A percentile compares a stretch with the other conserved stretches of the same genome.
phyloP scores from a whole-genome alignment of 30 jellyfish, hydroid and myxozoan genomes.

The Aurelia aurita region DNA sequence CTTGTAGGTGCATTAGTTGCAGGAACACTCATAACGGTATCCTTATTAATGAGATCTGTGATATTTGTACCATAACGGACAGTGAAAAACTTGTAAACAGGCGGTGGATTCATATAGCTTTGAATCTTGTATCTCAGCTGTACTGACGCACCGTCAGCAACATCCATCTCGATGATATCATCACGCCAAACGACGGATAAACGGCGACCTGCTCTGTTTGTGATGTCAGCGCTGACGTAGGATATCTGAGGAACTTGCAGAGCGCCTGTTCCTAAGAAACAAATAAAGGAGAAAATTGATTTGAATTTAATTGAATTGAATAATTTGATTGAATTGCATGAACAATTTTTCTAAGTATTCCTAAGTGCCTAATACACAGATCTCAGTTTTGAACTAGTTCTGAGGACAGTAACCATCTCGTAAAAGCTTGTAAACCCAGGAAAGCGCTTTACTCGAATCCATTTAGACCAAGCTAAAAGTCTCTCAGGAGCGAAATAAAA shows the following conservation, averaged over 20 bases:
- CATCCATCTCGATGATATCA: conserved; percentile 89
- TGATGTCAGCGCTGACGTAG: conserved; percentile 72
- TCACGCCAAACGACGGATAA: conserved; percentile 96
- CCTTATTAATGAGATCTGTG: conserved; percentile 81
- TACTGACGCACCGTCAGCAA: conserved; percentile 87
- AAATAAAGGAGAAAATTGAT: not conserved
- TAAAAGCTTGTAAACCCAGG: too few species aligned
- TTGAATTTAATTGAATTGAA: not conserved
- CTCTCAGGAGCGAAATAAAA: too few species aligned
- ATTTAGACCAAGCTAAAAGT: too few species aligned
- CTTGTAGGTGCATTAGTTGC: conserved; percentile 59
- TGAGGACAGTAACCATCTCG: too few species aligned
- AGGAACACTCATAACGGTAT: conserved; percentile 40
- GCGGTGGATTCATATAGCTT: conserved; percentile 77
- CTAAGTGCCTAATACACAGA: not conserved
- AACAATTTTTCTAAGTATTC: not conserved
- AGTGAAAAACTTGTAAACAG: conserved; percentile 72
- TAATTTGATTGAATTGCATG: not conserved
- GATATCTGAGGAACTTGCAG: conserved; percentile 63
- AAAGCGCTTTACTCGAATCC: too few species aligned
- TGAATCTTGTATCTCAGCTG: conserved; percentile 69
- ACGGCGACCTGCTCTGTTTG: conserved; percentile 91
- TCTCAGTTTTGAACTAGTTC: too few species aligned
- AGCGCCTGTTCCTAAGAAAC: conserved; percentile 45
- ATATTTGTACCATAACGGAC: conserved; percentile 93